Conservation (phyloP, 2,113 vertebrate genomes). For the Silurus glanis region DNA sequence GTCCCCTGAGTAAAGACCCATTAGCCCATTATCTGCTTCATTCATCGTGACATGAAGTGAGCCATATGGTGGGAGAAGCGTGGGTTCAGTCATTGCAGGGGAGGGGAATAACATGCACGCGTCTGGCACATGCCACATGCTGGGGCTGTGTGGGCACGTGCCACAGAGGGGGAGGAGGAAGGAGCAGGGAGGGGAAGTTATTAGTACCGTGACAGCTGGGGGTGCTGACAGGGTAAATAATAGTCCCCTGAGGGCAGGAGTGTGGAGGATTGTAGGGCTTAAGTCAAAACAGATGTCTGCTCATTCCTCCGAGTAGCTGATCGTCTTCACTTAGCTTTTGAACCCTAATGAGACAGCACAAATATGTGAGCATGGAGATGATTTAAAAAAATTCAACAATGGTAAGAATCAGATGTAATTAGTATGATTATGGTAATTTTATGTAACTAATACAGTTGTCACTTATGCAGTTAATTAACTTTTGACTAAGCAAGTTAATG, state of each 20-base stretch:
- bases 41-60: conserved; percentile 27
- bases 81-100: conserved; percentile 31
- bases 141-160: conserved; percentile 23
- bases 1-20: conserved; percentile 58
- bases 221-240: conserved; percentile 49
- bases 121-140: conserved; percentile 42
- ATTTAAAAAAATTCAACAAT: background rate
- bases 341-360: background rate
- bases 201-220: conserved; percentile 63
- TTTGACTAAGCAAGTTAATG: background rate
- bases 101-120: conserved; percentile 60
- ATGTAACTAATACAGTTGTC: background rate
- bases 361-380: background rate
- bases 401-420: background rate
- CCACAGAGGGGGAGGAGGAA: conserved; percentile 24
- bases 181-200: conserved; percentile 60
- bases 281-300: conserved; percentile 68
- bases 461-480: background rate
- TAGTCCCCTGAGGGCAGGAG: conserved; percentile 55
- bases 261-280: conserved; percentile 50
- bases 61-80: conserved; percentile 53
- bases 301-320: conserved; percentile 37
- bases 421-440: background rate
- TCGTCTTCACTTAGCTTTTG: conserved; percentile 24
- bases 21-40: conserved; percentile 48